Percentiles rank a stretch among this genome's conserved stretches.
Evolutionary conservation across 1,140 invertebrate genomes (phyloP).

Genomic region (Acromyrmex charruanus): DNA sequence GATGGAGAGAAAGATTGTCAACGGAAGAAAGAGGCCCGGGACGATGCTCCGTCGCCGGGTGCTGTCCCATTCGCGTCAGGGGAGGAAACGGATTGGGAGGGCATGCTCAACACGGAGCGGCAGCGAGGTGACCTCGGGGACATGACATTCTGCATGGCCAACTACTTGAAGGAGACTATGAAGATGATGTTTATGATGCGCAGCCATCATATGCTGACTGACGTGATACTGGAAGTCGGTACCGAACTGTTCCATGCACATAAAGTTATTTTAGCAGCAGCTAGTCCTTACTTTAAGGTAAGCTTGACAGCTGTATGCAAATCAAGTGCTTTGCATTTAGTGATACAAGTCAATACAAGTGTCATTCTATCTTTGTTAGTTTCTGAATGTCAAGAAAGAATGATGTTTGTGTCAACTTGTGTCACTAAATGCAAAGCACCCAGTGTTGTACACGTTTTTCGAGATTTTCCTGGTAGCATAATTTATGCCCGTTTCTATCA

Average conservation of each 20-base stretch:
- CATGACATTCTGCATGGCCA: constrained; percentile 95
- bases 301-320: constrained; percentile 23
- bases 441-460: too few species aligned
- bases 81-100: constrained; percentile 80
- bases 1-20: constrained; percentile 82
- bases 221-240: constrained; percentile 95
- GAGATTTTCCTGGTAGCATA: too few species aligned
- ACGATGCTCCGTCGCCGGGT: constrained; percentile 67
- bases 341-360: too few species aligned
- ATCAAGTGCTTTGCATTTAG: too few species aligned
- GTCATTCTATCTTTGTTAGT: too few species aligned
- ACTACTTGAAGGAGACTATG: constrained; percentile 94
- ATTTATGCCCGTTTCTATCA: too few species aligned
- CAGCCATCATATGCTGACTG: constrained; percentile 95
- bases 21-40: constrained; percentile 75
- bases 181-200: constrained; percentile 97
- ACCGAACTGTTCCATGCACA: constrained; percentile 95
- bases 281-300: constrained; percentile 98
- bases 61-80: constrained; percentile 63
- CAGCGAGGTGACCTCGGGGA: constrained; percentile 89
- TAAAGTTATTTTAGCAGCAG: constrained; percentile 96
- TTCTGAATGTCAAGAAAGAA: too few species aligned
- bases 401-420: too few species aligned
- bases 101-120: constrained; percentile 79
- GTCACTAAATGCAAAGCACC: too few species aligned